Conservation (phyloP, 2,888 invertebrate species). For the Rhopalosiphum nymphaeae region DNA sequence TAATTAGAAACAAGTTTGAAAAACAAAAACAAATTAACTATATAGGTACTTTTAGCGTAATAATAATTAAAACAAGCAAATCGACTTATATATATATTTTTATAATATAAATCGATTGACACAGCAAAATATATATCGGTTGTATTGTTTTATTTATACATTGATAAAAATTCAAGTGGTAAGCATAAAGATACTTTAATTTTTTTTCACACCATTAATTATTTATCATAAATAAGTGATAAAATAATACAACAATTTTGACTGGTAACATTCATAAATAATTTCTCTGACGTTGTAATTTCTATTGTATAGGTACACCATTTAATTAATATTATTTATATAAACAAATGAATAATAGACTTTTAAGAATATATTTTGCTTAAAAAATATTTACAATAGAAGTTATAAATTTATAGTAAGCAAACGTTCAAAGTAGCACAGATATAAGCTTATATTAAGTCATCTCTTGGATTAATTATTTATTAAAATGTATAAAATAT, state of each 20-base stretch:
- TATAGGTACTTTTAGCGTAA: too few relatives aligned
- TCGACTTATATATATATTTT: background rate
- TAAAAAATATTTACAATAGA: background rate
- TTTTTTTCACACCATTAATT: background rate
- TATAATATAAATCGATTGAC: background rate
- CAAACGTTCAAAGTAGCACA: background rate
- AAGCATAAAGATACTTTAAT: background rate
- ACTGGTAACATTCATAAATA: constrained; percentile 1
- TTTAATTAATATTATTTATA: background rate
- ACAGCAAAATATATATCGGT: background rate
- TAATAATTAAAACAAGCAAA: background rate
- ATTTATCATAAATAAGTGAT: background rate
- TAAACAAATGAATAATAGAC: background rate
- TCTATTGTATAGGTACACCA: background rate
- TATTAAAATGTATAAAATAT: background rate
- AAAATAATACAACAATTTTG: background rate
- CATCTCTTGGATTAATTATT: background rate
- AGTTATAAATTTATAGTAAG: background rate
- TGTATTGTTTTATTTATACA: constrained; percentile 4
- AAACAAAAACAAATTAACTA: background rate
- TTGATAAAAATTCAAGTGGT: background rate
- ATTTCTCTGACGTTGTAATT: background rate
- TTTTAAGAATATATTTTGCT: background rate
- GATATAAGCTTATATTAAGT: background rate
- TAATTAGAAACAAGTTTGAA: background rate